These are phyloP conservation scores for Lepeophtheirus nordmannii DNA, from an alignment of 2,888 invertebrate species.

Conservation along the genomic window DNA sequence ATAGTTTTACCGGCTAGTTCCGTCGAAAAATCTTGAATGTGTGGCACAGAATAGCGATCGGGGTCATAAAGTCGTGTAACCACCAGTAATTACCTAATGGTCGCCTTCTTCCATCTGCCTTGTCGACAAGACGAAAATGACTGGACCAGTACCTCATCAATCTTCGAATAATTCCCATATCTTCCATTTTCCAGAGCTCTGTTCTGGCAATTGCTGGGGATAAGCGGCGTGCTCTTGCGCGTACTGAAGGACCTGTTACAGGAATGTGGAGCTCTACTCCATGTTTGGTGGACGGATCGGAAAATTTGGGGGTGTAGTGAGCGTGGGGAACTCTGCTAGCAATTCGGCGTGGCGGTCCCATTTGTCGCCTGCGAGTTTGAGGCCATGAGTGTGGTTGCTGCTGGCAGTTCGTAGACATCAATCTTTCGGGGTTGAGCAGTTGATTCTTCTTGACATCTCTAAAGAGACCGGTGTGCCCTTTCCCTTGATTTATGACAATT, in stretches of 20 bases:
- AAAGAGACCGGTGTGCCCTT: no score
- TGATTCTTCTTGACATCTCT: no score
- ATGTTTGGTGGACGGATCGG: not conserved
- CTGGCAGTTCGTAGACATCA: no score
- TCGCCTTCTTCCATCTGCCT: not conserved
- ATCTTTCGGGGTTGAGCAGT: no score
- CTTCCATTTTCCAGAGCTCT: not conserved
- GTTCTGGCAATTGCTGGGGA: not conserved
- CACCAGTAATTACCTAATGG: not conserved
- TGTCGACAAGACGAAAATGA: not conserved
- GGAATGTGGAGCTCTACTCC: not conserved
- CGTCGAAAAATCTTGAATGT: no score
- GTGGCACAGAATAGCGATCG: no score
- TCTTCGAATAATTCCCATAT: not conserved
- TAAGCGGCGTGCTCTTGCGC: not conserved
- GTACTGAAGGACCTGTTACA: not conserved
- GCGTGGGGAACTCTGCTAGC: no score
- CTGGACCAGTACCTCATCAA: not conserved
- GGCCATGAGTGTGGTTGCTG: no score
- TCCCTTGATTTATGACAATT: no score
- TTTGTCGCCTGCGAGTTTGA: no score
- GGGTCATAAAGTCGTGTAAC: not conserved
- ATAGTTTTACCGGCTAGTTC: no score
- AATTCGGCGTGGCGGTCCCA: no score
- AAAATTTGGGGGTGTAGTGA: not conserved